Conservation (phyloP, 2,888 invertebrate species). For the Thelaira solivaga region DNA sequence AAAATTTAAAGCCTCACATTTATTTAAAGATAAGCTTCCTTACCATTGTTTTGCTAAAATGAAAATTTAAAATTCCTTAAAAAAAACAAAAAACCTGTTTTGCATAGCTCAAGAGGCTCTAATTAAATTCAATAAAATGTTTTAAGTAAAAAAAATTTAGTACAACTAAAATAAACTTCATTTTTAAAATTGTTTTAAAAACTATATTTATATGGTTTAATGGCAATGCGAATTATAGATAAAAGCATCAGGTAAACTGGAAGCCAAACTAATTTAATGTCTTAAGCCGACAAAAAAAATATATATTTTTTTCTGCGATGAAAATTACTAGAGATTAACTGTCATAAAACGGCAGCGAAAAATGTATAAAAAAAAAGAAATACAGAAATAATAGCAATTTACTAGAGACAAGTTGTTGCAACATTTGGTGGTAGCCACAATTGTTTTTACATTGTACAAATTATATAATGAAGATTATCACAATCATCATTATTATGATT, state of each 20-base stretch:
- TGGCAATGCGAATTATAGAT: not conserved
- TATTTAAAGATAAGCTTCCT: no score
- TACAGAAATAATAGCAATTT: slow-evolving; percentile 3
- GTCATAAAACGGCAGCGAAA: slow-evolving; percentile 52
- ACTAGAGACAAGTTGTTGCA: slow-evolving; percentile 15
- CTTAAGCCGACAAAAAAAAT: slow-evolving; percentile 12
- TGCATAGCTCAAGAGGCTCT: not conserved
- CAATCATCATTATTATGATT: slow-evolving; percentile 40
- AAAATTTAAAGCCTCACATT: no score
- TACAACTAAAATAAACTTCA: not conserved
- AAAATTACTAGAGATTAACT: slow-evolving; percentile 53
- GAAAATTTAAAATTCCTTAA: no score
- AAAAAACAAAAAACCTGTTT: no score
- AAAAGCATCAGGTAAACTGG: not conserved
- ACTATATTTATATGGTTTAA: slow-evolving; percentile 30
- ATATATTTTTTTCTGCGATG: slow-evolving; percentile 36
- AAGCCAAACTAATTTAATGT: no score
- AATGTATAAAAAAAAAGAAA: slow-evolving; percentile 6
- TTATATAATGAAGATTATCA: slow-evolving; percentile 54
- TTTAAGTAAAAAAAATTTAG: slow-evolving; percentile 8
- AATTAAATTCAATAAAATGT: slow-evolving; percentile 39
- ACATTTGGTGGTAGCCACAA: slow-evolving; percentile 20
- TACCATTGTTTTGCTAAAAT: no score
- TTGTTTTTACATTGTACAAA: slow-evolving; percentile 42
- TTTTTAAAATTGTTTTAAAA: slow-evolving; percentile 19